Evolutionary conservation across 2,113 vertebrate genomes (phyloP), one percentile per base, ranked within the genome.

Genomic region (Phaethornis superciliosus): DNA sequence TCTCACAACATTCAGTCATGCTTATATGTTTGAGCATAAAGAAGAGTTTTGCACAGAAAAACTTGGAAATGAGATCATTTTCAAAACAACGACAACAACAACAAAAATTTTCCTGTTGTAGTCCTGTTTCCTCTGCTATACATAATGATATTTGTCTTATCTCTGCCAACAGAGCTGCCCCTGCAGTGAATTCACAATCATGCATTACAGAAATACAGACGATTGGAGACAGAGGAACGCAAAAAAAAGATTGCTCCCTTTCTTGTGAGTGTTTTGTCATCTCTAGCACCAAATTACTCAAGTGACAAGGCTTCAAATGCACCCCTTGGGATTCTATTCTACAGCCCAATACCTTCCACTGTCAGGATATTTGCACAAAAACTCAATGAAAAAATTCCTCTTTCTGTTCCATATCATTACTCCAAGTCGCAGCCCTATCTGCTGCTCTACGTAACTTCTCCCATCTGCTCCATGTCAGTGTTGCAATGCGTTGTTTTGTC

Each of bases 1-100:
- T 91, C 84, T 91, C 87, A 91, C 68, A 85, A 49, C 63, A 92
- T 94, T 94, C 91, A 89, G 59, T 85, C 87, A 91, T 9, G 1
- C 42, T 80, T 74, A 58, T 24, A 16, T 44, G 22, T 62, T 46
- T 54, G 62, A 93, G 64, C 0, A 1, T 69, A 90, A 94, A 71
- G 44, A 71, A 42, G 52, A 86, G 18, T 37, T 91, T 88, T 89
- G 33, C 51, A 60, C 35, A 92, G 56, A 6, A 52, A 80, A 70
- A 84, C 14, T 35, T 63, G 30, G 79, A 95, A 93, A 94, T 55
- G 5, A 37, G 54, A 89, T 72, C 6, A 42, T 69, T 81, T 92
- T 86, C 51, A 85, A 90, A 91, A 55, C 15, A 27, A 49, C 21
- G 23, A 49, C 20, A 46, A 46, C 44, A 46, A 47, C 46, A 47